Base-by-base conservation (phyloP, 2,797 vertebrate genomes). In the Neostethus bicornis region DNA sequence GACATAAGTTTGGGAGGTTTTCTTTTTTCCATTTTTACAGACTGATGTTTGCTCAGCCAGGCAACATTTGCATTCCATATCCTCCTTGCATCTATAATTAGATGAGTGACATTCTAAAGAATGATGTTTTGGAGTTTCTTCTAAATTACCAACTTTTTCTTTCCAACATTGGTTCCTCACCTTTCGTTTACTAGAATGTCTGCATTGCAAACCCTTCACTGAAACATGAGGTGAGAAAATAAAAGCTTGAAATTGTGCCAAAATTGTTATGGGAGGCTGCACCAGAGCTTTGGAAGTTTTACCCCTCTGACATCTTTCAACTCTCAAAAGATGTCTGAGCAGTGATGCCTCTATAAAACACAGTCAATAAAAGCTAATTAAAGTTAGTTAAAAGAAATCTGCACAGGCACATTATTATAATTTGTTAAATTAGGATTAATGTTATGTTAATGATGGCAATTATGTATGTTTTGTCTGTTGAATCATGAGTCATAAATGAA, bases 221-320 rank as follows among this genome's bases (percentile, higher is more conserved):
- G 42, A 31, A 66, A 62, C 78, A 75, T 73, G 38, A 65, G 71
- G 42, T 23, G 1, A 1, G 14, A 6, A 9, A 37, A n/a, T 13
- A 37, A 26, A 53, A 23, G 5, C 13, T 46, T 42, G 42, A 55
- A 44, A 45, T 67, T 51, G 29, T 2, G 34, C 62, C 70, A 74
- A 67, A 66, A 20, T 48, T 50, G 63, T 77, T 75, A 72, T 11
- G 25, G 65, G 20, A 44, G 19, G 11, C 83, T 79, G 68, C 51
- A 57, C 77, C 84, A 84, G 63, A 32, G 66, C 53, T 58, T 42
- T 34, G 56, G 55, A 61, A 48, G 78, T 46, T 70, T 73, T 73
- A 52, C 44, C 32, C 21, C 31, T n/a, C 13, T 61, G 51, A 52
- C 47, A 57, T 61, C 61, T 61, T 24, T 42, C 34, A 39, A 34